A percentile compares a stretch with the other conserved stretches of the same genome.
Conservation (phyloP, 2,113 vertebrate genomes). For the Coryphaenoides rupestris region DNA sequence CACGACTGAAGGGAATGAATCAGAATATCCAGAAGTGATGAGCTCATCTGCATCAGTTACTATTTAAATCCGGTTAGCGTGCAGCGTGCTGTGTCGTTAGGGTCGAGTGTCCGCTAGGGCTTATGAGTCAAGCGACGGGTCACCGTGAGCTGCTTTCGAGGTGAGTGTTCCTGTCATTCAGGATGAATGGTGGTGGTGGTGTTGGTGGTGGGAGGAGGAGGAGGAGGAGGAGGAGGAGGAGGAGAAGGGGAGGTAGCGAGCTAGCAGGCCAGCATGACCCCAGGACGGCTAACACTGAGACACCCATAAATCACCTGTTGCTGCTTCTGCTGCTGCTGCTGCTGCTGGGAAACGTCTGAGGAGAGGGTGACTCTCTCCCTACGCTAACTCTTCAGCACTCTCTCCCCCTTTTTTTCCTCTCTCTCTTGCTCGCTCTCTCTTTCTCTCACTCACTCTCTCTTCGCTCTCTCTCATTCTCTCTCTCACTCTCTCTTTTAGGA, state of each 20-base stretch:
- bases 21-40: no score
- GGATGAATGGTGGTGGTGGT: conserved; percentile 18
- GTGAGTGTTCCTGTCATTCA: background rate
- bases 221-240: no score
- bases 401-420: conserved; percentile 27
- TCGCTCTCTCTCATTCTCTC: background rate
- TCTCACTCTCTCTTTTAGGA: background rate
- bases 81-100: no score
- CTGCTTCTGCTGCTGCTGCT: conserved; percentile 7
- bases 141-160: no score
- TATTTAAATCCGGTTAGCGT: no score
- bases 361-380: no score
- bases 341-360: conserved; percentile 28
- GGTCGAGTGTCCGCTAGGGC: no score
- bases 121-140: no score
- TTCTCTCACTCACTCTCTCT: background rate
- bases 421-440: conserved; percentile 5
- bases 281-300: conserved; percentile 28
- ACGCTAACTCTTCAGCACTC: conserved; percentile 23
- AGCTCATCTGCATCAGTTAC: no score
- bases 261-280: conserved; percentile 38
- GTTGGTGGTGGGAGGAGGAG: conserved; percentile 20
- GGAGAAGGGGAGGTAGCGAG: no score
- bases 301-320: conserved; percentile 35
- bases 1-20: no score